Base-by-base conservation (phyloP, 2,888 invertebrate species). In the Drosophila niveifrons region DNA sequence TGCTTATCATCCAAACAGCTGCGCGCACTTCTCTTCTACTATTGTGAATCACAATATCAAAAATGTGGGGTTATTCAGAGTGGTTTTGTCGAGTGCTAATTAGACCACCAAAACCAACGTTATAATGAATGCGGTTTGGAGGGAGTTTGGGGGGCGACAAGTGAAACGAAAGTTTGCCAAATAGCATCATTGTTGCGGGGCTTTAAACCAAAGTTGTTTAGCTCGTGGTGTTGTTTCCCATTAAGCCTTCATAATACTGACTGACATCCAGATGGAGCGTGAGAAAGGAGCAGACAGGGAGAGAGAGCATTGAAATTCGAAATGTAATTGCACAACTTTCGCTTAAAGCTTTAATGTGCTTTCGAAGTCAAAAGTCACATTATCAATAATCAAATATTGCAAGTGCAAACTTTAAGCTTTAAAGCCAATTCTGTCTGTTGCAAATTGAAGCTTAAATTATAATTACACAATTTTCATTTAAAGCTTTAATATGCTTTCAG, bases 1-100 rank as follows among this genome's bases (percentile, higher is more conserved):
- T 44, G 43, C 48, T 58, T 46, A 62, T 55, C 55, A 55, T 41
- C 13, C 39, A 41, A 46, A 46, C 62, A 62, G 62, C 62, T 55
- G 53, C 36, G 53, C 36, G 52, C 11, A 51, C 34, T 51, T 36
- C 4, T 11, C 34, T 51, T 36, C 4, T 11, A n/a, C 10, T 31
- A 10, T 11, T 36, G 36, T 47, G 46, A 57, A 36, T 57, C 36
- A 47, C 23, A 23, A 23, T 57, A 47, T 36, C 23, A 18, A 23
- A 46, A 56, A 17, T 29, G 43, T 8, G 29, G 29, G 43, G 39
- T 41, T 31, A 43, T 8, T 55, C 43, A n/a, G 31, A 44, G 55
- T 55, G 55, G 29, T 44, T 44, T 56, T 44, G 23, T 52, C 44
- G 17, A 61, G 57, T 64, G 57, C 48, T 64, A 64, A 64, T 64